Percentiles rank a stretch among this genome's conserved stretches.
These are phyloP conservation scores for Syrmaticus mikado DNA, from an alignment of 2,113 vertebrate genomes.

Conservation along the genomic window DNA sequence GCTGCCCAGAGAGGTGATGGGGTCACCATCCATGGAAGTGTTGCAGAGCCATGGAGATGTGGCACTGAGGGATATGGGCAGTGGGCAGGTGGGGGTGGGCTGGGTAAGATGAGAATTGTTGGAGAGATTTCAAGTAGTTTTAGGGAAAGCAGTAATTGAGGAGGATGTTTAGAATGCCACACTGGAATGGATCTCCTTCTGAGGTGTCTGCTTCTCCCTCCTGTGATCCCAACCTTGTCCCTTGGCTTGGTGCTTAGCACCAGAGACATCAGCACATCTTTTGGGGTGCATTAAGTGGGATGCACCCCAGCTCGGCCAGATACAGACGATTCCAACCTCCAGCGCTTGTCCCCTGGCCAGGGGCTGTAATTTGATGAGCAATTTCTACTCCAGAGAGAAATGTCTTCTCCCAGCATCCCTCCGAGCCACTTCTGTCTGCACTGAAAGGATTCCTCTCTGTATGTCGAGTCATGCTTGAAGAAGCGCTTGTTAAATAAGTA, in stretches of 20 bases:
- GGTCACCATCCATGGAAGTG: too few species aligned
- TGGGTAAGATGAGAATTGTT: too few species aligned
- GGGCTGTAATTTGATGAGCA: not conserved
- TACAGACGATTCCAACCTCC: not conserved
- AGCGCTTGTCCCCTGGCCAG: not conserved
- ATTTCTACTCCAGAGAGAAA: not conserved
- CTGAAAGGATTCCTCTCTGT: not conserved
- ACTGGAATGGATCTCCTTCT: not conserved
- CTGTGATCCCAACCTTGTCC: not conserved
- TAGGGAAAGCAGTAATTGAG: fast-evolving
- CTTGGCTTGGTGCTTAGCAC: not conserved
- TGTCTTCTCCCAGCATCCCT: not conserved
- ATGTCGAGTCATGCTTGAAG: not conserved
- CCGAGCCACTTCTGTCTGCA: not conserved
- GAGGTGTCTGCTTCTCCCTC: not conserved
- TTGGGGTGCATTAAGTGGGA: not conserved
- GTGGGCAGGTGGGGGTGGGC: too few species aligned
- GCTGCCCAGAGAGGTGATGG: too few species aligned
- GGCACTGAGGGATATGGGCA: too few species aligned
- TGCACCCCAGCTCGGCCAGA: not conserved
- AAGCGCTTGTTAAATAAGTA: slow-evolving; percentile 13
- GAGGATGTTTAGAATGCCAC: not conserved
- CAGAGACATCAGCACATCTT: not conserved
- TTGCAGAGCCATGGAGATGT: too few species aligned
- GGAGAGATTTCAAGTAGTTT: not conserved